These are phyloP conservation scores for Trididemnum nubilum DNA, from an alignment of 23 tunicate species.

Conservation along the genomic window DNA sequence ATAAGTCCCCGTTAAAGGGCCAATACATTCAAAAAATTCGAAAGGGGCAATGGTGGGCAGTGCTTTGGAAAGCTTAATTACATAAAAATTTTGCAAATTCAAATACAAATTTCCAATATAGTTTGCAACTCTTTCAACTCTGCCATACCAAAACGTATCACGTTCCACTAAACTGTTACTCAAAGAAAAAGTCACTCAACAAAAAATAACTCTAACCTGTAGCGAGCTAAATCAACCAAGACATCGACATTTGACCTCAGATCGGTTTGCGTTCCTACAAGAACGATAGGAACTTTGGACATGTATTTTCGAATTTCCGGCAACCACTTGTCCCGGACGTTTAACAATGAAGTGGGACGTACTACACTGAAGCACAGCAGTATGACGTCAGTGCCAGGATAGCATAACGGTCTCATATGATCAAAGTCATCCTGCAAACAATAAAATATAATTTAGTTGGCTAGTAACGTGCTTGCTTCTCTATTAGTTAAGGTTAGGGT, in stretches of 20 bases:
- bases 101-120: too few species aligned
- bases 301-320: constrained; percentile 74
- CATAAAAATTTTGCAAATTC: too few species aligned
- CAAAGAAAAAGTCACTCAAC: constrained; percentile 69
- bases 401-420: constrained; percentile 78
- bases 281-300: constrained; percentile 84
- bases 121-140: too few species aligned
- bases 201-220: constrained; percentile 41
- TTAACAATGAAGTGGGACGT: constrained; percentile 79
- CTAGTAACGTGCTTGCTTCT: too few species aligned
- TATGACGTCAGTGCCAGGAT: constrained; percentile 87
- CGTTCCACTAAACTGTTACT: too few species aligned
- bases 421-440: constrained; percentile 94
- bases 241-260: constrained; percentile 75
- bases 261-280: constrained; percentile 98
- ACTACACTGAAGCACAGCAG: constrained; percentile 96
- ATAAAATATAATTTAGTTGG: too few species aligned
- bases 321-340: constrained; percentile 93
- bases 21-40: too few species aligned
- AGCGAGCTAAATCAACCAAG: constrained; percentile 75
- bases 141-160: too few species aligned
- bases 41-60: too few species aligned
- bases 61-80: too few species aligned
- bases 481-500: too few species aligned
- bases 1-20: too few species aligned